phyloP scores from a whole-genome alignment of 2,113 vertebrate species.

The Clupea harengus region DNA sequence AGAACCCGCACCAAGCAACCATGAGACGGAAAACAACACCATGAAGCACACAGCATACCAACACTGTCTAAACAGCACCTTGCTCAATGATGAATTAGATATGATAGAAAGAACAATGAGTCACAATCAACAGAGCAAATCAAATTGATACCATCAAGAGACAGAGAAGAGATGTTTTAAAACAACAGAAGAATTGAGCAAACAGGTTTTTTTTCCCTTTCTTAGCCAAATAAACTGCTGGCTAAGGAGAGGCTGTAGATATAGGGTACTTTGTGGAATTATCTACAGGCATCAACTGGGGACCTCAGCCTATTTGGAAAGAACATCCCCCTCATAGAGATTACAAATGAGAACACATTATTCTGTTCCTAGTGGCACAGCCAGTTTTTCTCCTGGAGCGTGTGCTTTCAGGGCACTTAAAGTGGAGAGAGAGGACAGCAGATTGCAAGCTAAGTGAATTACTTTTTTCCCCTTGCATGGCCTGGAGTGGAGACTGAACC shows the following conservation, averaged over 20 bases:
- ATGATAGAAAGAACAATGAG: not conserved
- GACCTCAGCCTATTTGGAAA: not conserved
- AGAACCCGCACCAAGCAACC: conserved; percentile 20
- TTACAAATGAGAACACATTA: not conserved
- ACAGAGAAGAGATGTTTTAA: not conserved
- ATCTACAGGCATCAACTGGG: not conserved
- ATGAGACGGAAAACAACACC: not conserved
- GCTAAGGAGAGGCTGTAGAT: not conserved
- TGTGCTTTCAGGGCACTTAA: not conserved
- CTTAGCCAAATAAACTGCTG: not conserved
- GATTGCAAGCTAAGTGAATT: conserved; percentile 27
- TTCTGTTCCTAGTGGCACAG: not conserved
- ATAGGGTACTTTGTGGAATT: not conserved
- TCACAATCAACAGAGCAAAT: not conserved
- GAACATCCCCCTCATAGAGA: not conserved
- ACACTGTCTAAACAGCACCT: no score
- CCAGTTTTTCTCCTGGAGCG: not conserved
- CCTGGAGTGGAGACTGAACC: conserved; percentile 14
- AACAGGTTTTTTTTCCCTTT: not conserved
- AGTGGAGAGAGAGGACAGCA: conserved; percentile 19
- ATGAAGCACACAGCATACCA: not conserved
- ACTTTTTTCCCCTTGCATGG: not conserved
- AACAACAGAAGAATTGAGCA: no score
- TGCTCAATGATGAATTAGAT: not conserved
- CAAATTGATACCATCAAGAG: not conserved